Evolutionary conservation across 2,888 invertebrate species (phyloP), one percentile per base, ranked within the genome.

Genomic region (Calameuta filiformis): DNA sequence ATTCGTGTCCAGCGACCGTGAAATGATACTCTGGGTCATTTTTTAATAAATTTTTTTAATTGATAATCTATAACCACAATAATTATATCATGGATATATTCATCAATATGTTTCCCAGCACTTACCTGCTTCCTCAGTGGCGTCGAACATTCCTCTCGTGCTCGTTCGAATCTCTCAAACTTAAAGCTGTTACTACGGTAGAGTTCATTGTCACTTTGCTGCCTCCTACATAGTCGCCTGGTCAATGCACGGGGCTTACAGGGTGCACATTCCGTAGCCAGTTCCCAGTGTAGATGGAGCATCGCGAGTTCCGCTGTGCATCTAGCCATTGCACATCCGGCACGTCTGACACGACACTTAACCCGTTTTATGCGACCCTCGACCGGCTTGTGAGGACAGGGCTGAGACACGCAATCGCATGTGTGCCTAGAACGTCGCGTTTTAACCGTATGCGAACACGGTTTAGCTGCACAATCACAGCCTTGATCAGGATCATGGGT

Each of bases 111-210:
- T 15, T 40, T 40, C 77, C 40, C 12, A 40, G 74, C 75, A 92
- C 93, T 92, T 89, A 96, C 96, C 95, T 96, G 96, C 91, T 95
- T 95, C 82, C 94, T 94, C 83, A 93, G 90, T 73, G 89, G 92
- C 84, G 90, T 89, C 68, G 93, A 92, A 83, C 93, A 93, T 84
- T 94, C 93, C 85, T 95, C 95, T 89, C 94, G 94, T 85, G 94
- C 94, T 85, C 96, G 93, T 87, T 96, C 95, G 89, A 97, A 97
- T 78, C 96, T 93, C 92, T 97, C 96, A 91, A 97, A 97, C 93
- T 96, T 96, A 93, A 97, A 97, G 92, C 97, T 97, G 91, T 97
- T 96, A 84, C 96, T 96, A 85, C 97, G 94, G 89, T 97, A 97
- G 79, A 97, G 94, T 92, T 97, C 96, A 93, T 97, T 97, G 93